A percentile compares a stretch with the other conserved stretches of the same genome.
Conservation (phyloP, 2,113 vertebrate genomes). For the Cacatua alba region DNA sequence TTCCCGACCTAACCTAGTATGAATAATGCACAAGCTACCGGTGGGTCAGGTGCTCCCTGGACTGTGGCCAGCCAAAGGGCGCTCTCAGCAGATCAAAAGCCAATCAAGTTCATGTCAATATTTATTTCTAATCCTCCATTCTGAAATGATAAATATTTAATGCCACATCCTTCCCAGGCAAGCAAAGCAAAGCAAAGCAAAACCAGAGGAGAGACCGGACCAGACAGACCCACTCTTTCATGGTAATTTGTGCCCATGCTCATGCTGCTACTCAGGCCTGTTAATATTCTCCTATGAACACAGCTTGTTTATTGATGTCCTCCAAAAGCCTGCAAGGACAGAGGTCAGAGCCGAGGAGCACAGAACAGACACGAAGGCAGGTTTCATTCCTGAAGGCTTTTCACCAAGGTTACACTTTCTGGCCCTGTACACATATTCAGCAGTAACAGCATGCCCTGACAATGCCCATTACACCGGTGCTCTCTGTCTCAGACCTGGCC, state of each 20-base stretch:
- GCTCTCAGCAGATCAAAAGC: constrained; percentile 49
- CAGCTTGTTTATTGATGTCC: neutral
- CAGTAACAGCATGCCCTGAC: neutral
- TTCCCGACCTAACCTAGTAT: neutral
- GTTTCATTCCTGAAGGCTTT: neutral
- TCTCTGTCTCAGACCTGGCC: neutral
- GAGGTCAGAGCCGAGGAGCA: neutral
- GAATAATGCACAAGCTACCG: constrained; percentile 21
- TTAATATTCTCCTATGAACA: neutral
- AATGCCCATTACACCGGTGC: neutral
- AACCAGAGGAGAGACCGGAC: neutral
- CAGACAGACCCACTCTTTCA: neutral
- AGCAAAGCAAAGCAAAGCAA: constrained; percentile 2
- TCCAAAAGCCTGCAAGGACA: neutral
- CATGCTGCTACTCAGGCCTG: neutral
- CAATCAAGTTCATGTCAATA: constrained; percentile 62
- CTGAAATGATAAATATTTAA: constrained; percentile 63
- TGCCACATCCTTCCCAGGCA: neutral
- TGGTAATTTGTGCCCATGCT: neutral
- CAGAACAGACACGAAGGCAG: neutral
- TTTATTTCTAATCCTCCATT: constrained; percentile 59
- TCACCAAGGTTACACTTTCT: neutral
- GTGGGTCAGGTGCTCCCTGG: neutral
- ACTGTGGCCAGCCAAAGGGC: constrained; percentile 17
- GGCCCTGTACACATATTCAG: neutral